Percentiles rank a stretch among this genome's conserved stretches.
phyloP scores from a whole-genome alignment of 64 coral and sea anemone genomes.

The Anthopleura sola region DNA sequence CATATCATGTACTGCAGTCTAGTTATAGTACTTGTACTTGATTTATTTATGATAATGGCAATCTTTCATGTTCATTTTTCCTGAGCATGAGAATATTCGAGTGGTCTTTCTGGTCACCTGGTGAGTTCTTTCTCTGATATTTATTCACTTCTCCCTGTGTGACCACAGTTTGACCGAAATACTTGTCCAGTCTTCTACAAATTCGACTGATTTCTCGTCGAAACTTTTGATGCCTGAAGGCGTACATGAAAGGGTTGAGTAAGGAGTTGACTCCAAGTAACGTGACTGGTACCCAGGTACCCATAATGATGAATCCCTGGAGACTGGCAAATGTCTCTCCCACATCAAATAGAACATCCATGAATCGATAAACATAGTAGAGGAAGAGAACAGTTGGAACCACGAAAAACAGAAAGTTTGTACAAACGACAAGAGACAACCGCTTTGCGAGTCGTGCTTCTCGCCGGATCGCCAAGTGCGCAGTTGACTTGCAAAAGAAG shows the following conservation, averaged over 20 bases:
- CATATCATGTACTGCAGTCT: too few relatives aligned
- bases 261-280: conserved; percentile 42
- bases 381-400: conserved; percentile 48
- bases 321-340: conserved; percentile 19
- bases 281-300: conserved; percentile 59
- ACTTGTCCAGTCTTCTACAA: conserved; percentile 14
- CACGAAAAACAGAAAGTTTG: conserved; percentile 59
- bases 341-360: conserved; percentile 11
- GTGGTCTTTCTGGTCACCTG: neutral
- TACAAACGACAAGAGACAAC: conserved; percentile 40
- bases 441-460: conserved; percentile 53
- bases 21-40: neutral
- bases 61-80: neutral
- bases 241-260: conserved; percentile 52
- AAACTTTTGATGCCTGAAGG: conserved; percentile 49
- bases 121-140: neutral
- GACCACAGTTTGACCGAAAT: conserved; percentile 11
- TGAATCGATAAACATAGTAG: conserved; percentile 46
- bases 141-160: conserved; percentile 3
- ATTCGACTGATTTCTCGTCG: conserved; percentile 22
- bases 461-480: conserved; percentile 42
- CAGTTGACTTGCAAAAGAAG: conserved; percentile 34
- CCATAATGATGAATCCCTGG: conserved; percentile 37
- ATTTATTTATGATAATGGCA: neutral
- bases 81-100: neutral